phyloP scores from a whole-genome alignment of 2,113 vertebrate genomes.

The Lanius ludovicianus region DNA sequence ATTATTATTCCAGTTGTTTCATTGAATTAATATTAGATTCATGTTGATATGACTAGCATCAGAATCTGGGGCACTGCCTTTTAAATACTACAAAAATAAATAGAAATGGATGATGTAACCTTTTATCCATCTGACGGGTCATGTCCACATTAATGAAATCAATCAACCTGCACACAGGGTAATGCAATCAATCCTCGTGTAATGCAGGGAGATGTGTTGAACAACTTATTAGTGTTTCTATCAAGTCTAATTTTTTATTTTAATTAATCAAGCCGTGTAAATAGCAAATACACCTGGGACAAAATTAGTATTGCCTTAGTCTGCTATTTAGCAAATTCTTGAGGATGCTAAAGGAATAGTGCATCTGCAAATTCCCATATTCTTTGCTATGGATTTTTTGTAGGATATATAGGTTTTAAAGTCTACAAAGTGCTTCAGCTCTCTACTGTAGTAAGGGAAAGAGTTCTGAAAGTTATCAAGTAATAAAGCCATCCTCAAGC shows the following conservation, averaged over 20 bases:
- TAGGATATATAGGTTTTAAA: neutral
- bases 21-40: constrained; percentile 32
- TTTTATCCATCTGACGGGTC: constrained; percentile 44
- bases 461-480: neutral
- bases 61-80: constrained; percentile 26
- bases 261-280: constrained; percentile 10
- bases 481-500: neutral
- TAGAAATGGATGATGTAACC: neutral
- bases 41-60: neutral
- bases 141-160: constrained; percentile 49
- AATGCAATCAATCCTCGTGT: constrained; percentile 7
- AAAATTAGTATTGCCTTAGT: neutral
- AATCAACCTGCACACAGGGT: constrained; percentile 12
- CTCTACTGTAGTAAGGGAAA: neutral
- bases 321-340: neutral
- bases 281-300: neutral
- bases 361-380: neutral
- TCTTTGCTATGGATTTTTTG: neutral
- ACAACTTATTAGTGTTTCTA: neutral
- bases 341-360: neutral
- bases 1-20: constrained; percentile 40
- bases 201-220: neutral
- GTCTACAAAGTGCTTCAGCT: neutral
- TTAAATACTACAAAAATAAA: constrained; percentile 9
- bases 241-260: constrained; percentile 15